A percentile compares a stretch with the other conserved stretches of the same genome.
These are phyloP conservation scores for Callorhinus ursinus DNA, from an alignment of 2,113 vertebrate genomes.

Conservation along the genomic window DNA sequence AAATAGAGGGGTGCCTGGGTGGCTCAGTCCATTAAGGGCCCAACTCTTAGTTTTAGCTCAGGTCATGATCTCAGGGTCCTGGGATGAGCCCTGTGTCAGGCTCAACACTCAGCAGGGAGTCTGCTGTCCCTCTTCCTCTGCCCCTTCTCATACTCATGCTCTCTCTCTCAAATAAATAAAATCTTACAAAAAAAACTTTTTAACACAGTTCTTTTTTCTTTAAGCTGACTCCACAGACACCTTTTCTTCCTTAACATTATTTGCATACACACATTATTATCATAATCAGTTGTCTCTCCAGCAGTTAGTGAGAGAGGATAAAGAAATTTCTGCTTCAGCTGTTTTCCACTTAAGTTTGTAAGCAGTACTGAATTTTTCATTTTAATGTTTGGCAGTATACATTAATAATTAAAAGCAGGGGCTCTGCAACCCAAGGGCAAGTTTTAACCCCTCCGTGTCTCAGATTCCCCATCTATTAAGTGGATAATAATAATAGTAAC, in stretches of 20 bases:
- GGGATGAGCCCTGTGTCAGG: background rate
- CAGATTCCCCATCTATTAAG: background rate
- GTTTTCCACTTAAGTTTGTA: constrained; percentile 14
- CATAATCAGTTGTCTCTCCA: background rate
- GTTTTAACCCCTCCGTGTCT: background rate
- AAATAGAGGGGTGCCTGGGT: background rate
- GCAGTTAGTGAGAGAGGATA: background rate
- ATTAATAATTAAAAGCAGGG: background rate
- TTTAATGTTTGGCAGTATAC: constrained; percentile 17
- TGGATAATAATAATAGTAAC: background rate
- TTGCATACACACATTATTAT: background rate
- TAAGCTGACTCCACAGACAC: background rate
- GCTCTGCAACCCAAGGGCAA: background rate
- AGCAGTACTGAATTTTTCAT: background rate
- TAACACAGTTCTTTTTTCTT: background rate
- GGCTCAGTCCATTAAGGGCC: background rate
- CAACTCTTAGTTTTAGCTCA: background rate
- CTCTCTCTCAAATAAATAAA: background rate
- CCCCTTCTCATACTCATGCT: background rate
- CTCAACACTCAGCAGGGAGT: background rate
- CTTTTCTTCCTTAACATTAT: background rate
- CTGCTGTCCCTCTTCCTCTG: background rate
- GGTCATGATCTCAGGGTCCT: background rate
- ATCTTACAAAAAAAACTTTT: background rate
- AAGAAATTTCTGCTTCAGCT: background rate